phyloP scores from a whole-genome alignment of 2,113 vertebrate species.

The Myotis davidii region DNA sequence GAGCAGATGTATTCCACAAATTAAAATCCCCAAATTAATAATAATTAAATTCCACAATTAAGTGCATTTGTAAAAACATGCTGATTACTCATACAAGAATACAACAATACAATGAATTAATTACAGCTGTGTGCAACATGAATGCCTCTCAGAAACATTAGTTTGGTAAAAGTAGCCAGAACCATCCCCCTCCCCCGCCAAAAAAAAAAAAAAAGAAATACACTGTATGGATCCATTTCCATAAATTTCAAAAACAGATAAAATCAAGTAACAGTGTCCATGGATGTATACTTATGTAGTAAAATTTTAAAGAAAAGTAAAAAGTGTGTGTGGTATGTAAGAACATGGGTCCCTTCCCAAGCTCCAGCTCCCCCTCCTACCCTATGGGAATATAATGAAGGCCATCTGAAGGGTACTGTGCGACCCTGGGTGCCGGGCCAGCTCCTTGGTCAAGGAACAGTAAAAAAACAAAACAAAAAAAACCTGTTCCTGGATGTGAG shows the following conservation, averaged over 20 bases:
- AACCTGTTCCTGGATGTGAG: neutral
- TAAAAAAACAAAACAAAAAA: neutral
- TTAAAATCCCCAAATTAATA: neutral
- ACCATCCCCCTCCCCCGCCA: too few relatives aligned
- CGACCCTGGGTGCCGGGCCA: neutral
- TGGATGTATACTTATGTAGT: neutral
- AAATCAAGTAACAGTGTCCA: neutral
- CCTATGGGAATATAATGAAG: neutral
- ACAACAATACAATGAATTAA: neutral
- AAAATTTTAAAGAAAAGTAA: conserved; percentile 2
- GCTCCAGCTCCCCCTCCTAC: neutral
- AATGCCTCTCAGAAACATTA: neutral
- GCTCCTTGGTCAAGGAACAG: neutral
- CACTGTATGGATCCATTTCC: neutral
- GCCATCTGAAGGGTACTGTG: neutral
- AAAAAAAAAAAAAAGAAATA: neutral
- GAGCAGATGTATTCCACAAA: neutral
- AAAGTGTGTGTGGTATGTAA: neutral
- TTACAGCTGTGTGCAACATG: neutral
- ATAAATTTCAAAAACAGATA: neutral
- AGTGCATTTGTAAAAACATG: neutral
- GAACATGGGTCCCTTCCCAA: neutral
- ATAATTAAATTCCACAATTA: neutral
- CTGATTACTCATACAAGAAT: neutral
- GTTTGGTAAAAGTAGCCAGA: neutral